Conservation (phyloP, 2,113 vertebrate species). For the Hippocampus zosterae region DNA sequence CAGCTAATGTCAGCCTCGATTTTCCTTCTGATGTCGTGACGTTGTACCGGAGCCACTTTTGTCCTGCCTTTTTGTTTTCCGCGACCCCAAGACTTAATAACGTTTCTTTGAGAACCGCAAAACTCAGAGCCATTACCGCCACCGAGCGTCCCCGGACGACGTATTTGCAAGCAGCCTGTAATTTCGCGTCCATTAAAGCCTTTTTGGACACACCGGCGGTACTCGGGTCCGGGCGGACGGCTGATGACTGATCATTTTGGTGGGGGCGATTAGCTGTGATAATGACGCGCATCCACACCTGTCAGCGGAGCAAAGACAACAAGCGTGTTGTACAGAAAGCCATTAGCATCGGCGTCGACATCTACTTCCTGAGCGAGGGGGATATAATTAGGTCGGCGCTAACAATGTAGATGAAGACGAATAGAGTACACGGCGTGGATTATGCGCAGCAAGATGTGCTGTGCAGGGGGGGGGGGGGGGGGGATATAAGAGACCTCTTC, state of each 20-base stretch:
- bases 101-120: not conserved
- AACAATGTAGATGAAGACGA: slow-evolving; percentile 4
- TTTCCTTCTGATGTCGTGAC: not conserved
- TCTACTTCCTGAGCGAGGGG: not conserved
- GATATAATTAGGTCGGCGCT: not conserved
- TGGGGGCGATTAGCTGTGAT: not conserved
- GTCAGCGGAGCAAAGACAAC: not conserved
- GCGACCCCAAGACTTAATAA: not conserved
- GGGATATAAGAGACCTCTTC: not conserved
- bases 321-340: not conserved
- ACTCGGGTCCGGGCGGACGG: not conserved
- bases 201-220: not conserved
- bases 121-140: not conserved
- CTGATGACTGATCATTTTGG: not conserved
- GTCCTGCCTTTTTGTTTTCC: not conserved
- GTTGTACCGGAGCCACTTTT: not conserved
- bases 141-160: not conserved
- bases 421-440: not conserved
- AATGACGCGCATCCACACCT: not conserved
- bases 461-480: not conserved
- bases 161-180: not conserved
- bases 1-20: not conserved
- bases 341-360: not conserved
- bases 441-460: not conserved
- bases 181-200: not conserved